Evolutionary conservation across 2,113 vertebrate genomes (phyloP).

Genomic region (Oxyruncus cristatus): DNA sequence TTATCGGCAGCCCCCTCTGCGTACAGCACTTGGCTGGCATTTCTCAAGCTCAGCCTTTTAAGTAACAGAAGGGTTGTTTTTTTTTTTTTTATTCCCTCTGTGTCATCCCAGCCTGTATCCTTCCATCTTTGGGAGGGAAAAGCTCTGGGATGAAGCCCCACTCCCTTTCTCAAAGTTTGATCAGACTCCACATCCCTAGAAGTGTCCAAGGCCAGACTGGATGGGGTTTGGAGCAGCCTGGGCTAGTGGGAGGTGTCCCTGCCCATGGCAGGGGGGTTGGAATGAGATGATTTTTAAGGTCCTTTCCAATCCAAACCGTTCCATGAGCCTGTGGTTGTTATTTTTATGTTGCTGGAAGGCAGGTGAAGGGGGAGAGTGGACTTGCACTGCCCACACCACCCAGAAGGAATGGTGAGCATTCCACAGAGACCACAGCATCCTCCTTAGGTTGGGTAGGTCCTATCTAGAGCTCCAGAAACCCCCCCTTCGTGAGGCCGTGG

Average conservation of each 20-base stretch:
- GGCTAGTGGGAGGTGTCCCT: not conserved
- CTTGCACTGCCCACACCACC: rapidly evolving
- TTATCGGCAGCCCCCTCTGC: not conserved
- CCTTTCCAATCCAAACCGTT: not conserved
- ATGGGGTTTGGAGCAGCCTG: not conserved
- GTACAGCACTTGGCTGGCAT: constrained; percentile 12
- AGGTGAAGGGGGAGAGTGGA: not conserved
- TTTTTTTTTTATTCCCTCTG: not conserved
- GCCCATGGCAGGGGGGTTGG: not conserved
- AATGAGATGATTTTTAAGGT: not conserved
- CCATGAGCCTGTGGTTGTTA: not conserved
- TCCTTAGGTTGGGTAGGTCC: rapidly evolving
- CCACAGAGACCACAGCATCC: not conserved
- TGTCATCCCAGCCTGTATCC: not conserved
- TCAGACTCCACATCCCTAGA: not conserved
- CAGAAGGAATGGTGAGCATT: not conserved
- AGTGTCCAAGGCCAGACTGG: not conserved
- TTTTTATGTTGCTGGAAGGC: not conserved
- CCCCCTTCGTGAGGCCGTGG: not conserved
- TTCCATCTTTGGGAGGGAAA: not conserved
- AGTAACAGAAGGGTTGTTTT: not conserved
- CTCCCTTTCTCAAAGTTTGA: not conserved
- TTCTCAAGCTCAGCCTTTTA: not conserved
- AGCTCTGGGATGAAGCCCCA: not conserved
- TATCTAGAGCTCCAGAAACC: not conserved